A percentile compares a stretch with the other conserved stretches of the same genome.
Conservation (phyloP, 2,888 invertebrate species). For the Amblyjoppa proteus region DNA sequence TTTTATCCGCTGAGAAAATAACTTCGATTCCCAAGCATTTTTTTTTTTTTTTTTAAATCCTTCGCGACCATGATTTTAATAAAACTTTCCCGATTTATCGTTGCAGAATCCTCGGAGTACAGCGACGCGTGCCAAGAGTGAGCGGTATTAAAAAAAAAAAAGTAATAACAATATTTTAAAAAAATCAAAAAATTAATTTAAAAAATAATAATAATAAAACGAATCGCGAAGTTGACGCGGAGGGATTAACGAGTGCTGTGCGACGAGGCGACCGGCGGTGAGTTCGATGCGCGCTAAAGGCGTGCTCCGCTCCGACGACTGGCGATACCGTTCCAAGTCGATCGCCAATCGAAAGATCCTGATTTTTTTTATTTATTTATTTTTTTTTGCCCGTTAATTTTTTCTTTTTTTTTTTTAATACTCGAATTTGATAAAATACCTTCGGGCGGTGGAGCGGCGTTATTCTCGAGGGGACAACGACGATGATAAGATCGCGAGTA, state of each 20-base stretch:
- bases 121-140: conserved; percentile 31
- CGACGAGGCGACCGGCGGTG: conserved; percentile 60
- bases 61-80: neutral
- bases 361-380: neutral
- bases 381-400: neutral
- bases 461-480: conserved; percentile 34
- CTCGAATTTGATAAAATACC: conserved; percentile 15
- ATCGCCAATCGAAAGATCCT: conserved; percentile 3
- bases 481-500: conserved; percentile 61
- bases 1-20: too few species aligned
- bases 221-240: conserved; percentile 7
- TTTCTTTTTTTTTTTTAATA: conserved; percentile 4
- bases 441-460: conserved; percentile 2
- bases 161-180: neutral
- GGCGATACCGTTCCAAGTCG: conserved; percentile 26
- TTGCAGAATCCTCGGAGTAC: conserved; percentile 53
- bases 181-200: conserved; percentile 17
- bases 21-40: neutral
- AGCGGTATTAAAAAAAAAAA: conserved; percentile 56
- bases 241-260: conserved; percentile 4
- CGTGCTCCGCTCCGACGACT: conserved; percentile 37
- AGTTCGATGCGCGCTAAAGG: conserved; percentile 72
- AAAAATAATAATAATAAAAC: conserved; percentile 14
- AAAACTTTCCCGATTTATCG: neutral
- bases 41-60: neutral